phyloP scores from a whole-genome alignment of 2,797 vertebrate genomes.

The Chromobotia macracanthus region DNA sequence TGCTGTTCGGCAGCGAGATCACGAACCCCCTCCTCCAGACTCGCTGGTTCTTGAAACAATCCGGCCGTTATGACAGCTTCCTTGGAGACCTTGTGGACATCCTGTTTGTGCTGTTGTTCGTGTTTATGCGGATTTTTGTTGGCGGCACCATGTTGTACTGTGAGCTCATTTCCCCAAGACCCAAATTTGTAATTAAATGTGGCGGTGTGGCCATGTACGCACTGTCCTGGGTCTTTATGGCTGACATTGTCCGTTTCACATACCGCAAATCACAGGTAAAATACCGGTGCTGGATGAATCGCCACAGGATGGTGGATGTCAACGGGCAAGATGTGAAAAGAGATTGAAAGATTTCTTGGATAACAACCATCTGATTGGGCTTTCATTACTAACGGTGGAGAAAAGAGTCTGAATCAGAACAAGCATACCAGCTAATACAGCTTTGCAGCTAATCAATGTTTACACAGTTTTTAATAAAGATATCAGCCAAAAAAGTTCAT shows the following conservation, averaged over 20 bases:
- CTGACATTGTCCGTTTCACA: constrained; percentile 89
- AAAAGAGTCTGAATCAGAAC: constrained; percentile 8
- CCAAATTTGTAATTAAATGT: constrained; percentile 90
- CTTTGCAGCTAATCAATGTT: constrained; percentile 46
- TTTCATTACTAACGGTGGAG: not conserved
- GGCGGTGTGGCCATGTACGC: constrained; percentile 90
- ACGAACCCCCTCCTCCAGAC: constrained; percentile 95
- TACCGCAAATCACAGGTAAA: constrained; percentile 83
- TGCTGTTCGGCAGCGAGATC: constrained; percentile 95
- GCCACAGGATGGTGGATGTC: constrained; percentile 40
- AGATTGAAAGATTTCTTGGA: constrained; percentile 60
- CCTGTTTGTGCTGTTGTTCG: constrained; percentile 89
- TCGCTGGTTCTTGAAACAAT: constrained; percentile 95
- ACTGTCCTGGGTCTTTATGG: constrained; percentile 93
- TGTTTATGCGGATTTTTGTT: constrained; percentile 88
- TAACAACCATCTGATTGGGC: not conserved
- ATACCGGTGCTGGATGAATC: constrained; percentile 74
- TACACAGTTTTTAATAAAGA: constrained; percentile 40
- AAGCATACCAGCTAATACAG: constrained; percentile 29
- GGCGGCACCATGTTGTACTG: constrained; percentile 94
- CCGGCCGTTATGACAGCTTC: constrained; percentile 80
- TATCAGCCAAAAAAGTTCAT: constrained; percentile 33
- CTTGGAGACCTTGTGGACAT: constrained; percentile 88
- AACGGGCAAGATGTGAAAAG: constrained; percentile 72
- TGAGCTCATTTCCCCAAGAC: constrained; percentile 87